Conservation (phyloP, 2,113 vertebrate genomes). For the human (Homo sapiens) region GRCh38 chr1:23048501-23049000, state of each 20-base stretch:
- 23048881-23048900: no score
- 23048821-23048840: slow-evolving; percentile 45
- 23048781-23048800: slow-evolving; percentile 33
- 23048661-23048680: neutral
- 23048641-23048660: neutral
- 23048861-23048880: neutral
- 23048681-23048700: neutral
- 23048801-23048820: slow-evolving; percentile 23
- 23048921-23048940: no score
- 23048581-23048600: neutral
- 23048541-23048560: neutral
- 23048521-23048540: neutral
- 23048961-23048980: no score
- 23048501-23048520: slow-evolving; percentile 39
- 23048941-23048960: no score
- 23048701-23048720: neutral
- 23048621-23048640: slow-evolving; percentile 13
- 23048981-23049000: no score
- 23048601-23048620: neutral
- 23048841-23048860: slow-evolving; percentile 53
- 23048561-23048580: neutral
- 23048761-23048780: slow-evolving; percentile 14
- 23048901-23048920: no score
- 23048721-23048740: neutral
- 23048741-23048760: neutral